Evolutionary conservation across 2,888 invertebrate species (phyloP).

Genomic region (Dexiosoma caninum): DNA sequence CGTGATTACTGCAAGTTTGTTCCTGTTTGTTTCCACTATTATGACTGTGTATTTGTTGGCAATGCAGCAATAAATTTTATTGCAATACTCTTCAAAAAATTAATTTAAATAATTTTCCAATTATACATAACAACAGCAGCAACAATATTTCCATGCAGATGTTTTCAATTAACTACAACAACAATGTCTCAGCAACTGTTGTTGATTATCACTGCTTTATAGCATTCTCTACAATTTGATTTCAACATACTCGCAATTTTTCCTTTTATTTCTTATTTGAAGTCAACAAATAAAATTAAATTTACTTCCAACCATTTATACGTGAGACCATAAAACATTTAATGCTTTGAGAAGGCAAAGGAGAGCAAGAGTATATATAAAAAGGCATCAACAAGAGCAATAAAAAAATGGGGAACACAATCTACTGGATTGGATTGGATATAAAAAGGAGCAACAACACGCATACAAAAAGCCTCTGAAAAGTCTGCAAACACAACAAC

Average conservation of each 20-base stretch:
- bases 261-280: constrained; percentile 3
- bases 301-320: constrained; percentile 52
- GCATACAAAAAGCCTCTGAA: not conserved
- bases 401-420: constrained; percentile 45
- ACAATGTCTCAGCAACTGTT: constrained; percentile 37
- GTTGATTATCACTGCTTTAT: constrained; percentile 3
- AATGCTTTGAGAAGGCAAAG: constrained; percentile 46
- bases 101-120: constrained; percentile 60
- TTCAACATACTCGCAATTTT: not conserved
- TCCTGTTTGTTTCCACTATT: not conserved
- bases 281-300: constrained; percentile 57
- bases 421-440: constrained; percentile 9
- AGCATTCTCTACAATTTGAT: constrained; percentile 17
- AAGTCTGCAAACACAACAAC: not conserved
- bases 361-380: constrained; percentile 52
- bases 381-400: constrained; percentile 38
- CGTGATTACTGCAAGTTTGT: not conserved
- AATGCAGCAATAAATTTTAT: constrained; percentile 7
- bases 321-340: constrained; percentile 54
- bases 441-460: not conserved
- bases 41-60: constrained; percentile 2
- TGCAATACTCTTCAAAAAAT: constrained; percentile 45
- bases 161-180: constrained; percentile 59
- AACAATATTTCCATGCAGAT: constrained; percentile 59
- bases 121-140: constrained; percentile 62